A percentile compares a stretch with the other conserved stretches of the same genome.
Evolutionary conservation across 1,140 invertebrate species (phyloP).

Genomic region (Zaprionus camerounensis): DNA sequence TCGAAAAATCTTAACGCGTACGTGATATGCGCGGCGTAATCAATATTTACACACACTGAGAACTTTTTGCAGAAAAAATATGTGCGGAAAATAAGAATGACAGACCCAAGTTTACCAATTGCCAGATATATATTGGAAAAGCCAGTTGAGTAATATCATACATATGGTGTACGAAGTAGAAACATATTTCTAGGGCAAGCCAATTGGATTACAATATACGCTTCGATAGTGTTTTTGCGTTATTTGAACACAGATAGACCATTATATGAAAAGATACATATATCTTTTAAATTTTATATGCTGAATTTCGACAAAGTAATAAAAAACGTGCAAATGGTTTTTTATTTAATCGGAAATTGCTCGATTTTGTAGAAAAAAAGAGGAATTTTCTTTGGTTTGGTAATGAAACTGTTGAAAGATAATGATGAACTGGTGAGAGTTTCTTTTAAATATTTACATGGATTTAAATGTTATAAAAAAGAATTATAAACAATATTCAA

Average conservation of each 20-base stretch:
- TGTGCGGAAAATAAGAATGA: conserved; percentile 40
- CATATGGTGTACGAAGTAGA: conserved; percentile 24
- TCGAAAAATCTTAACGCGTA: conserved; percentile 68
- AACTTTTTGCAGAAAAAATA: conserved; percentile 34
- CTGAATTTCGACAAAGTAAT: neutral
- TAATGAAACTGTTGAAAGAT: too few species aligned
- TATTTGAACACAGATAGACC: neutral
- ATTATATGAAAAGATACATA: neutral
- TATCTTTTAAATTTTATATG: neutral
- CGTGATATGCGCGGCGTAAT: conserved; percentile 70
- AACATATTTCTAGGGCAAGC: conserved; percentile 29
- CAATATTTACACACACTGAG: conserved; percentile 67
- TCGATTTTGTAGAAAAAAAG: neutral
- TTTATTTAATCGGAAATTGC: neutral
- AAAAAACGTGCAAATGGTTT: neutral
- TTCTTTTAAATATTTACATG: too few species aligned
- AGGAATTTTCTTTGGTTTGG: neutral
- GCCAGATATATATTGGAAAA: conserved; percentile 17
- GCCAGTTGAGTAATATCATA: conserved; percentile 25
- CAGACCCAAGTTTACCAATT: conserved; percentile 43
- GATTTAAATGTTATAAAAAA: too few species aligned
- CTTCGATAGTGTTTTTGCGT: neutral
- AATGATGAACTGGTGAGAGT: neutral
- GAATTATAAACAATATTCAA: too few species aligned
- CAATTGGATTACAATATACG: conserved; percentile 5